These are phyloP conservation scores for Antrozous pallidus DNA, from an alignment of 2,797 vertebrate species.

Conservation along the genomic window DNA sequence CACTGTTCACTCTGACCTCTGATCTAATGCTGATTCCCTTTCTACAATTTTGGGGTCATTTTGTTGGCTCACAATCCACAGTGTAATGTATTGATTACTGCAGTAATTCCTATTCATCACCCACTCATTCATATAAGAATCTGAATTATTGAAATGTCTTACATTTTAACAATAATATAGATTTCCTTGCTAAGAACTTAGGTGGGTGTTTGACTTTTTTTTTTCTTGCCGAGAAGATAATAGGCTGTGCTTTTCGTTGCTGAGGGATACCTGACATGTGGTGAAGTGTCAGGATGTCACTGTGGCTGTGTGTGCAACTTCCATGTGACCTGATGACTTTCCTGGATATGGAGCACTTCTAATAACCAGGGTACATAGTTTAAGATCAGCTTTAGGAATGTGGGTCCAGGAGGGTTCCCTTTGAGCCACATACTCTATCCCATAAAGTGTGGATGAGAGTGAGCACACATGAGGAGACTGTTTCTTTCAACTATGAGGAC, in stretches of 20 bases:
- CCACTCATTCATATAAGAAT: neutral
- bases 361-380: neutral
- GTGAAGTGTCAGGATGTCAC: neutral
- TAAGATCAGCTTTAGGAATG: neutral
- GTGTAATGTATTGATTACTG: neutral
- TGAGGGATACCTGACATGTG: neutral
- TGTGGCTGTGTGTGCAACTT: neutral
- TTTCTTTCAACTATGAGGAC: neutral
- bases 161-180: neutral
- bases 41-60: neutral
- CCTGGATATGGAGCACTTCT: neutral
- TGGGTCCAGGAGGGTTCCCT: neutral
- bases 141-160: conserved; percentile 1
- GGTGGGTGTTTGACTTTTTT: neutral
- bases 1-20: conserved; percentile 19
- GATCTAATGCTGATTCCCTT: conserved; percentile 15
- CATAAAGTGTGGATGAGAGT: neutral
- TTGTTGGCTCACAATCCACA: neutral
- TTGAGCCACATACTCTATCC: neutral
- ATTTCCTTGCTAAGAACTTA: neutral
- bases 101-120: neutral
- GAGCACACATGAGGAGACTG: neutral
- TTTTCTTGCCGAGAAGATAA: neutral
- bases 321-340: neutral
- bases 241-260: neutral